Evolutionary conservation across 1,140 invertebrate species (phyloP), one percentile per base, ranked within the genome.

Genomic region (Armadillidium nasatum): DNA sequence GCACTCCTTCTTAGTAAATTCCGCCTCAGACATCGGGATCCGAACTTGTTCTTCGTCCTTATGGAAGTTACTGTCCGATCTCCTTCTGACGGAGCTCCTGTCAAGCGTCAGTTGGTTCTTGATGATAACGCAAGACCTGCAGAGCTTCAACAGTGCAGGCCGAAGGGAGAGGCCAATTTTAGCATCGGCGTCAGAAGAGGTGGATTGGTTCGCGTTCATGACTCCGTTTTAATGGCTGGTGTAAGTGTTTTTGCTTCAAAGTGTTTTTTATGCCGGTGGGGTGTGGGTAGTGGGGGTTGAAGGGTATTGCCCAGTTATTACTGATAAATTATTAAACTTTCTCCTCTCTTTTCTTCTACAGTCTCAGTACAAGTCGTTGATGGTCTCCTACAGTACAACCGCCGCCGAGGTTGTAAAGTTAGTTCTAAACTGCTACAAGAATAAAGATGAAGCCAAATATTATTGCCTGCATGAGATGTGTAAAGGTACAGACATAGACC

Each of bases 181-280:
- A 92, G 91, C 68, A 86, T 96, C 45, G 91, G 94, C 85, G 91
- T 92, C 80, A 88, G 91, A 80, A 89, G 91, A 43, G 94, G 94
- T 44, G 93, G 93, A 10, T 87, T 96, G 67, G 91, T 96, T 73
- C 93, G 94, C 85, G 91, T 96, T n/a, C 93, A 95, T 86, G 94
- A 95, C 82, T 93, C 92, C 68, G 93, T 93, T 66, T 86, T 95
- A 72, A 95, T 94, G 89, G 90, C 92, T 69, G 93, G 77, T 67
- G 80, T 81, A 66, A 79, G 80, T 79, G 33, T 33, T 33, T 6
- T 33, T 33, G 6, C 33, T 33, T 33, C 33, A 33, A 33, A 33
- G 33, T 33, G 33, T 33, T 33, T 33, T 33, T 33, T 1, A 33
- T 33, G 33, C 33, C 33, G n/a, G n/a, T n/a, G n/a, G n/a, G n/a